Conservation (phyloP, 1,140 invertebrate genomes). For the Drosophila tristis region DNA sequence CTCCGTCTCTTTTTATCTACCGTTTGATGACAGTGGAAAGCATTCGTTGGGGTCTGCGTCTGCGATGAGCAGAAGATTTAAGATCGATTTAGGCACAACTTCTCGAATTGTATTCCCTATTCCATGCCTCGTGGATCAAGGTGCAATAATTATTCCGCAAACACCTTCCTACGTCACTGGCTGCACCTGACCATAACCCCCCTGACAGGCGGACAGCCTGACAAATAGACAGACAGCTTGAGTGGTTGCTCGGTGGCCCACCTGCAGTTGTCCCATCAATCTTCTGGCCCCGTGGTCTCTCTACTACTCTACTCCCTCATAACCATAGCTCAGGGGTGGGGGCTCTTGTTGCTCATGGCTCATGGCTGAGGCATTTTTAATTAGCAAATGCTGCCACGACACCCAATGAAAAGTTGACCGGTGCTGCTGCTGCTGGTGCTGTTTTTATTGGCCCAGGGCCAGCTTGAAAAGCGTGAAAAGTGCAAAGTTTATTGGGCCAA, state of each 20-base stretch:
- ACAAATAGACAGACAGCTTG: background rate
- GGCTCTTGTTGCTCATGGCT: too few relatives aligned
- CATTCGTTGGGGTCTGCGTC: too few relatives aligned
- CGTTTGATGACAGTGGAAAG: too few relatives aligned
- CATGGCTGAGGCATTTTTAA: slow-evolving; percentile 37
- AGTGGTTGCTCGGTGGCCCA: background rate
- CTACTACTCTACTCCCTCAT: slow-evolving; percentile 6
- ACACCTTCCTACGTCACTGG: slow-evolving; percentile 1
- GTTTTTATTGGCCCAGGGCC: slow-evolving; percentile 48
- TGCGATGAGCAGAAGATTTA: too few relatives aligned
- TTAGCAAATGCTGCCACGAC: slow-evolving; percentile 28
- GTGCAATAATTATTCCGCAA: slow-evolving; percentile 5
- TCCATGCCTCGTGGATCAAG: slow-evolving; percentile 1
- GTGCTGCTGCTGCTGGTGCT: background rate
- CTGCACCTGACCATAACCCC: slow-evolving; percentile 8
- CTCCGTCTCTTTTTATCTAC: too few relatives aligned
- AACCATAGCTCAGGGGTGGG: slow-evolving; percentile 8
- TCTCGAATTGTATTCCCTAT: slow-evolving; percentile 7
- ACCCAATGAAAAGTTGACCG: slow-evolving; percentile 19
- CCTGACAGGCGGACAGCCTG: too few relatives aligned
- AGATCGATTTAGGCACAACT: background rate
- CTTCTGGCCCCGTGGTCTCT: background rate
- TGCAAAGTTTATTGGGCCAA: slow-evolving; percentile 79
- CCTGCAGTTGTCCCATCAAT: slow-evolving; percentile 27
- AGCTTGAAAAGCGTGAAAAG: slow-evolving; percentile 55